Conservation (phyloP, 1,140 invertebrate genomes). For the Drosophila ironensis region DNA sequence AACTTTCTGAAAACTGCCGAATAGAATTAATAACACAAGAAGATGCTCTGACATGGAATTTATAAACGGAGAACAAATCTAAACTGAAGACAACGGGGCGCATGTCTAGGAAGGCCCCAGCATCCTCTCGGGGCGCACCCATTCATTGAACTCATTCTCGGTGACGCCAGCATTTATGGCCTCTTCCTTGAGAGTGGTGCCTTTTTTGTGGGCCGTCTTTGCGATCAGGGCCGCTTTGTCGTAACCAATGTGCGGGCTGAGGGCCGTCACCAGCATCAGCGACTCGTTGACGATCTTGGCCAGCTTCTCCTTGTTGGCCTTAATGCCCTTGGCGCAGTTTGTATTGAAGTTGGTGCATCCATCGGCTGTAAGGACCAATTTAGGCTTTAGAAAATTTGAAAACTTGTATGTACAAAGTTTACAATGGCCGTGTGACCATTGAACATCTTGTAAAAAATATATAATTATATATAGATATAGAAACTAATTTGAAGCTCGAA, state of each 20-base stretch:
- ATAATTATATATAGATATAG: no score
- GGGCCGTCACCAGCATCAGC: conserved; percentile 98
- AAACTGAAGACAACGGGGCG: not conserved
- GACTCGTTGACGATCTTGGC: conserved; percentile 94
- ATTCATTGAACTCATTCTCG: conserved; percentile 94
- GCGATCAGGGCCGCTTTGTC: conserved; percentile 98
- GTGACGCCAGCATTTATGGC: conserved; percentile 94
- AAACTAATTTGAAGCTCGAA: not conserved
- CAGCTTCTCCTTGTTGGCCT: conserved; percentile 91
- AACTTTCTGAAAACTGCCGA: no score
- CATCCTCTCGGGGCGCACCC: conserved; percentile 97
- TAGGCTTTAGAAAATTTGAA: not conserved
- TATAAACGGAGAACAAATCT: not conserved
- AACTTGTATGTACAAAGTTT: no score
- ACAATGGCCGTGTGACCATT: no score
- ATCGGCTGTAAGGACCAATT: conserved; percentile 84
- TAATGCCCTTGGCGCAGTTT: conserved; percentile 96
- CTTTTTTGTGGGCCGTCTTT: conserved; percentile 97
- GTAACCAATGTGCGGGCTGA: conserved; percentile 99
- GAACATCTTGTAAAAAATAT: no score
- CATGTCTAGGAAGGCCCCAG: conserved; percentile 90
- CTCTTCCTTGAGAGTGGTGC: conserved; percentile 93
- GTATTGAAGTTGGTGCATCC: conserved; percentile 92
- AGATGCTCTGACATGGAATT: conserved; percentile 14
- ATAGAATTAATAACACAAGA: no score